Evolutionary conservation across 2,888 invertebrate genomes (phyloP).

Genomic region (Rosalia funebris): DNA sequence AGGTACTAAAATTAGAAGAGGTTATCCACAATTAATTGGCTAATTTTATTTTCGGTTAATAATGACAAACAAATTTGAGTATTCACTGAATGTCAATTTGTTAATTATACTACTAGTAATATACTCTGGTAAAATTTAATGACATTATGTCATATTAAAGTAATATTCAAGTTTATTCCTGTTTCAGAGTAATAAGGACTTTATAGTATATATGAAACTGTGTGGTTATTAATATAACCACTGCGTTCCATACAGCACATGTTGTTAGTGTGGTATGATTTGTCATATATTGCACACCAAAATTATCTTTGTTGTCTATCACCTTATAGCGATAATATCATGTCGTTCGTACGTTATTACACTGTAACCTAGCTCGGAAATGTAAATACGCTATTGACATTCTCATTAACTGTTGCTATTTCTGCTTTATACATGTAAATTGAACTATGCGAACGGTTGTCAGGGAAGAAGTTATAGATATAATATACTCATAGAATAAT

Average conservation of each 20-base stretch:
- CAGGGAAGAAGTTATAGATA: neutral
- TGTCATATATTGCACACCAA: constrained; percentile 9
- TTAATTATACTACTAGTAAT: too few species aligned
- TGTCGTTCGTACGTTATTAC: constrained; percentile 17
- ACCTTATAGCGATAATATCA: constrained; percentile 25
- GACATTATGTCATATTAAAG: too few species aligned
- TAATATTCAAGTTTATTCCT: too few species aligned
- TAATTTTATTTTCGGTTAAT: too few species aligned
- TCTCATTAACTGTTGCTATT: constrained; percentile 24
- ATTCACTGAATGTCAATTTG: too few species aligned
- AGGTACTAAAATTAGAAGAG: too few species aligned
- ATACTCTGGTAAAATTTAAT: too few species aligned
- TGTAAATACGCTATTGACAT: constrained; percentile 24
- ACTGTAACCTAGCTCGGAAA: constrained; percentile 11
- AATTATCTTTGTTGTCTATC: constrained; percentile 28
- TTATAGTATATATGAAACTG: too few species aligned
- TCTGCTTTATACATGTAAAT: constrained; percentile 20
- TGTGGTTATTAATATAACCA: neutral
- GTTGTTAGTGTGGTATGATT: constrained; percentile 7
- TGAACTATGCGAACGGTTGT: neutral
- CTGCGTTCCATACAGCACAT: neutral
- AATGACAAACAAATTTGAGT: too few species aligned
- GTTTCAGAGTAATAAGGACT: too few species aligned
- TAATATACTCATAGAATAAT: neutral
- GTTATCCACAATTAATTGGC: too few species aligned